Evolutionary conservation across 2,888 invertebrate species (phyloP).

Genomic region (Eilema griseolum): DNA sequence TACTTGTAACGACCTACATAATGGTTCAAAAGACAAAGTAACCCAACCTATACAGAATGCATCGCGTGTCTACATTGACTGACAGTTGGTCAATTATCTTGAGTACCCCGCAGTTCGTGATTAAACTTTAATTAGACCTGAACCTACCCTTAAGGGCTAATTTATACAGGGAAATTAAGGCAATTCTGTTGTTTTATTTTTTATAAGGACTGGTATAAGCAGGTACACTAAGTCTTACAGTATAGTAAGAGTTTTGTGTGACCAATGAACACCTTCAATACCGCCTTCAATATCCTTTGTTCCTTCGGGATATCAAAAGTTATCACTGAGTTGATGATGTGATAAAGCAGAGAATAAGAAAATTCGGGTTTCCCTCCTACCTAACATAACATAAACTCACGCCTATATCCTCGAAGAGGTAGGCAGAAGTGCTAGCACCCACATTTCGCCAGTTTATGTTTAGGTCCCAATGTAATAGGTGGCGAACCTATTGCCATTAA

Average conservation of each 20-base stretch:
- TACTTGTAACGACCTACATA: not conserved
- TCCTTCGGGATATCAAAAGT: too few species aligned
- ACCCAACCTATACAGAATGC: constrained; percentile 16
- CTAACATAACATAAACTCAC: too few species aligned
- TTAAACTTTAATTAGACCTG: constrained; percentile 28
- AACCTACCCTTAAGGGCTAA: constrained; percentile 2
- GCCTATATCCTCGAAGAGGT: too few species aligned
- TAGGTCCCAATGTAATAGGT: too few species aligned
- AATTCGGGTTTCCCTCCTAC: too few species aligned
- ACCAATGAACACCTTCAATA: too few species aligned
- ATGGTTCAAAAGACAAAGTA: constrained; percentile 17
- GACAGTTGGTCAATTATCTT: constrained; percentile 23
- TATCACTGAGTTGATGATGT: not conserved
- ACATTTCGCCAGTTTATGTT: too few species aligned
- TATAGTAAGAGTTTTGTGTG: not conserved
- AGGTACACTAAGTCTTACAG: too few species aligned
- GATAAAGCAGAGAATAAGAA: too few species aligned
- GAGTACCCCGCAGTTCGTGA: constrained; percentile 18
- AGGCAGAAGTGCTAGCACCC: too few species aligned
- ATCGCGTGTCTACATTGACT: constrained; percentile 27
- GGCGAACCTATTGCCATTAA: too few species aligned
- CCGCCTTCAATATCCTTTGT: too few species aligned
- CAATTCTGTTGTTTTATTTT: not conserved
- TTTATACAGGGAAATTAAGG: constrained; percentile 13
- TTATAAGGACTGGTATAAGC: not conserved